phyloP scores from a whole-genome alignment of 2,888 invertebrate species.

The Theretra japonica region DNA sequence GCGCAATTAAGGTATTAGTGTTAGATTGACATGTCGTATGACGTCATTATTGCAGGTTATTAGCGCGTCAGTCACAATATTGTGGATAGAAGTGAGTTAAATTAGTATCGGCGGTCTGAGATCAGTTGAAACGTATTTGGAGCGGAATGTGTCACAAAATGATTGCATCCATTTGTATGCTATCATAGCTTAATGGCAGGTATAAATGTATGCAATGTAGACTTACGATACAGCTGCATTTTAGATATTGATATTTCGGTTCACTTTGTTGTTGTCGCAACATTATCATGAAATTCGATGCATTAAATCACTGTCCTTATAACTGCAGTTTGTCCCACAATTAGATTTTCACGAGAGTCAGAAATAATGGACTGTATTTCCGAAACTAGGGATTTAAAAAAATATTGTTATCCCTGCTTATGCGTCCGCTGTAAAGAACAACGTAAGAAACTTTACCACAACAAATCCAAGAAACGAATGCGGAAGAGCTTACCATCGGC shows the following conservation, averaged over 20 bases:
- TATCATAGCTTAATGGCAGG: background rate
- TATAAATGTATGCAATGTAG: conserved; percentile 8
- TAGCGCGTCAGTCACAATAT: conserved; percentile 30
- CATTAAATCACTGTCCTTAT: background rate
- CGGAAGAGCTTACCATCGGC: background rate
- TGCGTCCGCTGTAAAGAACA: too few relatives aligned
- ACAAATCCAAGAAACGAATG: background rate
- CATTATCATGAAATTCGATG: background rate
- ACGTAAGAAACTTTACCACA: background rate
- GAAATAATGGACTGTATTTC: background rate
- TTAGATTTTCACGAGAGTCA: background rate
- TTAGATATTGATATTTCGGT: background rate
- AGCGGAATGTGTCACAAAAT: conserved; percentile 5
- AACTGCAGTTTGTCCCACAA: too few relatives aligned
- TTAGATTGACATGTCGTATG: conserved; percentile 31
- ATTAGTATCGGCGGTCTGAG: conserved; percentile 8
- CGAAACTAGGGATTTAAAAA: too few relatives aligned
- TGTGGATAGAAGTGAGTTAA: conserved; percentile 15
- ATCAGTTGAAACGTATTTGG: background rate
- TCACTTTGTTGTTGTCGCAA: background rate
- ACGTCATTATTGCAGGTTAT: conserved; percentile 28
- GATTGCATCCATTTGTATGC: conserved; percentile 12
- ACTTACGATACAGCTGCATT: background rate
- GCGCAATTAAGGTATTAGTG: conserved; percentile 31
- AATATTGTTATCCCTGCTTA: too few relatives aligned